phyloP scores from a whole-genome alignment of 1,140 invertebrate species.

The Drosophila hydei region DNA sequence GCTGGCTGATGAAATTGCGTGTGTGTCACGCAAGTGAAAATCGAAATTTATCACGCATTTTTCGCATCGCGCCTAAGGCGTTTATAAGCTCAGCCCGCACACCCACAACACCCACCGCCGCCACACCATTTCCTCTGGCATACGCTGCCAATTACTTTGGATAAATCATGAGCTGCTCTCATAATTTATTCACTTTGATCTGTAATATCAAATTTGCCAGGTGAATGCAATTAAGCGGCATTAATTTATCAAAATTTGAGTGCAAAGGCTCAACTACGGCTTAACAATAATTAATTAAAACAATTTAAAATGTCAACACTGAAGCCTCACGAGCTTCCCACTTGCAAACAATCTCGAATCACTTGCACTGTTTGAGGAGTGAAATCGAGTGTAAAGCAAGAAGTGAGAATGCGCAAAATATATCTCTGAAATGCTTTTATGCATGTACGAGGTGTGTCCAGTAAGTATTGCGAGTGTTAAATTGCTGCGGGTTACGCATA shows the following conservation, averaged over 20 bases:
- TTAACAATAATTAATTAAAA: neutral
- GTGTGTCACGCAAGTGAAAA: conserved; percentile 26
- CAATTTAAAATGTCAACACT: neutral
- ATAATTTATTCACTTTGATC: conserved; percentile 20
- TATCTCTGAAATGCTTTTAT: too few relatives aligned
- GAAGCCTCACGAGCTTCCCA: neutral
- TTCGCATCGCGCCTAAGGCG: conserved; percentile 12
- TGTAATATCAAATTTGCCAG: conserved; percentile 13
- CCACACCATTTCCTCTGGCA: conserved; percentile 8
- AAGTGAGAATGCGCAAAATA: too few relatives aligned
- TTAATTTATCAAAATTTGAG: neutral
- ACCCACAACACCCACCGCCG: neutral
- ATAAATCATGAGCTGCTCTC: conserved; percentile 28
- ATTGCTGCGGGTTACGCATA: too few relatives aligned
- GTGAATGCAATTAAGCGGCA: conserved; percentile 5
- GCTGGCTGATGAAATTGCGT: conserved; percentile 5
- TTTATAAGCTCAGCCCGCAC: neutral
- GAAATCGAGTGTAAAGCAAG: too few relatives aligned
- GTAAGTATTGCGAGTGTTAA: too few relatives aligned
- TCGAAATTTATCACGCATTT: conserved; percentile 41
- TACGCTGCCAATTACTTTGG: conserved; percentile 20
- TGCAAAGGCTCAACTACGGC: neutral
- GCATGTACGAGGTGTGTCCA: too few relatives aligned
- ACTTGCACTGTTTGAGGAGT: too few relatives aligned
- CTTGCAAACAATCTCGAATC: too few relatives aligned